These are phyloP conservation scores for Eueremaeus valkanovi DNA, from an alignment of 2,888 invertebrate species.

Conservation along the genomic window DNA sequence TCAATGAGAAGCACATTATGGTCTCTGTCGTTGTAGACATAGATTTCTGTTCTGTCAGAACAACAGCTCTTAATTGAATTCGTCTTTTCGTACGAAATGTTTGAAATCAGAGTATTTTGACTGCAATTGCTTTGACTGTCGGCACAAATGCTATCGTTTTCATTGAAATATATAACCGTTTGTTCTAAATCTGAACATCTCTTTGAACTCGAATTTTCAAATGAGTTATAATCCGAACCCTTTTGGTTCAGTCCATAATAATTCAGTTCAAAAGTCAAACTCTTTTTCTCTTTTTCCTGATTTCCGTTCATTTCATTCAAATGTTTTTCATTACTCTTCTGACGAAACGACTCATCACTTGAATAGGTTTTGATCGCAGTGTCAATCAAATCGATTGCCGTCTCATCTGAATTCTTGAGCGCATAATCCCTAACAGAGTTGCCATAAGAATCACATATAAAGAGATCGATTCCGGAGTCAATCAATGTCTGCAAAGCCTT, in stretches of 20 bases:
- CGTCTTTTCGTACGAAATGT: neutral
- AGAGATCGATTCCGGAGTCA: conserved; percentile 42
- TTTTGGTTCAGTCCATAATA: neutral
- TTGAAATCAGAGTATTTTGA: neutral
- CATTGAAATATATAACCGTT: neutral
- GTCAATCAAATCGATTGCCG: conserved; percentile 41
- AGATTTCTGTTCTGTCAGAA: conserved; percentile 1
- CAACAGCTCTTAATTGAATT: conserved; percentile 1
- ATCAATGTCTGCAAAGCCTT: conserved; percentile 43
- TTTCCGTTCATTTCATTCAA: neutral
- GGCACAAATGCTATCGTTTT: neutral
- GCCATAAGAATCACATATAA: conserved; percentile 44
- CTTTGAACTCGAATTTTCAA: neutral
- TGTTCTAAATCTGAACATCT: neutral
- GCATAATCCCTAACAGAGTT: conserved; percentile 45
- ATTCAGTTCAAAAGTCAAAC: neutral
- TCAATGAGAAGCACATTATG: neutral
- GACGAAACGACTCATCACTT: neutral
- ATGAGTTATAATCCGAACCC: neutral
- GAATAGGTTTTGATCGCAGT: neutral
- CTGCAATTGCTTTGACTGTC: neutral
- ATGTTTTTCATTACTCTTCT: neutral
- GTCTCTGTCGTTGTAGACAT: conserved; percentile 9
- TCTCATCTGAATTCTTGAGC: conserved; percentile 40
- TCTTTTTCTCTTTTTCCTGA: neutral